Base-by-base conservation (phyloP, 2,888 invertebrate species). In the Drosophila dives region DNA sequence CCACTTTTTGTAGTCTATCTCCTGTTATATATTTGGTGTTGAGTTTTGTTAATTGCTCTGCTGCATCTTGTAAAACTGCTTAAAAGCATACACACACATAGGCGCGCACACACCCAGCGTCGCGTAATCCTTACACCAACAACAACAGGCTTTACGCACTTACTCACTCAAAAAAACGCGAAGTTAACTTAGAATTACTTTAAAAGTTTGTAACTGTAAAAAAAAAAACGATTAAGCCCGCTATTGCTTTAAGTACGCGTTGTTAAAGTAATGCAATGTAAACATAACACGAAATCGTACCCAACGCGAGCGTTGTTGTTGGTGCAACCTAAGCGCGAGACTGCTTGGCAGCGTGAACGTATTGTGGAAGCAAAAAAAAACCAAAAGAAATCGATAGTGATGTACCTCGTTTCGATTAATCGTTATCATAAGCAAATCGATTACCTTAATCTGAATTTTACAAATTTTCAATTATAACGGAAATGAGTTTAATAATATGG, bases 291-390 rank as follows among this genome's bases (percentile, higher is more conserved):
- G 48, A 38, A 75, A 72, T 63, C 66, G 50, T 17, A 10, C 59
- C 23, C 59, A 32, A 0, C 4, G 0, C 8, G 0, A 6, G 12
- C 64, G 33, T 59, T 59, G 42, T 67, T 56, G 20, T 63, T 78
- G 61, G 49, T 59, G 63, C 67, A 69, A 56, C 64, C 63, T 68
- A 65, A 77, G 76, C 76, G 76, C 77, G 77, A 77, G 62, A 73
- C 73, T 77, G 60, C 23, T 49, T 48, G 45, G 11, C 26, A 56
- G 49, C 68, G 67, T 60, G 73, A 77, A 77, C 77, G 77, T 40
- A 50, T 17, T 15, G 11, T 2, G 15, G 1, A 36, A 53, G n/a
- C 33, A 0, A 4, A 0, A 65, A 65, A 66, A 72, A 11, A 11
- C 26, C 34, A 17, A 50, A 50, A 1, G 10, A 17, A 32, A 38